Conservation (phyloP, 92 coral and sea anemone species). For the Phenganax stokvisi region DNA sequence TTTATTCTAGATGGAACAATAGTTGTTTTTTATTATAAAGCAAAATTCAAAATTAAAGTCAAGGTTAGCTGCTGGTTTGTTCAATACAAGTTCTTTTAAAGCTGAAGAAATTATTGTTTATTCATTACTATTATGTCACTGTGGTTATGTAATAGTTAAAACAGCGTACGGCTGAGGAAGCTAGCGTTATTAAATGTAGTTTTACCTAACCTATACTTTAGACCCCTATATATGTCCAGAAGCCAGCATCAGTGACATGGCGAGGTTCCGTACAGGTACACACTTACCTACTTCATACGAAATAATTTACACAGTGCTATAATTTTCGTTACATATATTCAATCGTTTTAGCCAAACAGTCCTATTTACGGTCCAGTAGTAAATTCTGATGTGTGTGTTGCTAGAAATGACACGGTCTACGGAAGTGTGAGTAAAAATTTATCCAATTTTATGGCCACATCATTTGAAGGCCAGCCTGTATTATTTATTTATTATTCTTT, state of each 20-base stretch:
- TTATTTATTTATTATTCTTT: no score
- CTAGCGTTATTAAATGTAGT: background rate
- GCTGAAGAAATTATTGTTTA: background rate
- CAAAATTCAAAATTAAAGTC: slow-evolving; percentile 60
- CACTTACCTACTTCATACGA: background rate
- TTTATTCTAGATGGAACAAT: slow-evolving; percentile 64
- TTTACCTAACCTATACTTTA: background rate
- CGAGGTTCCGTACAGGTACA: slow-evolving; percentile 47
- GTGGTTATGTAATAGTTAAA: no score
- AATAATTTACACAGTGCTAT: background rate
- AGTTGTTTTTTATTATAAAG: slow-evolving; percentile 54
- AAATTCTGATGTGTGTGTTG: slow-evolving; percentile 64
- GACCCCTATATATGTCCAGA: slow-evolving; percentile 46
- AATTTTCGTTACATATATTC: background rate
- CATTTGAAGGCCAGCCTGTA: background rate
- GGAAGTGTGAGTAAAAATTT: slow-evolving; percentile 53
- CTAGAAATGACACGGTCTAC: slow-evolving; percentile 53
- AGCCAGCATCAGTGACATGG: slow-evolving; percentile 48
- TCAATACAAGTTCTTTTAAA: background rate
- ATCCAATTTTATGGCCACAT: background rate
- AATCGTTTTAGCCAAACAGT: slow-evolving; percentile 63
- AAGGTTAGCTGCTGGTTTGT: slow-evolving; percentile 52
- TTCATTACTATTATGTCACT: no score
- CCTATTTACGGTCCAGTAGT: slow-evolving; percentile 56
- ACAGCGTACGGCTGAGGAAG: no score